Base-by-base conservation (phyloP, 2,888 invertebrate genomes). In the Achlya flavicornis region DNA sequence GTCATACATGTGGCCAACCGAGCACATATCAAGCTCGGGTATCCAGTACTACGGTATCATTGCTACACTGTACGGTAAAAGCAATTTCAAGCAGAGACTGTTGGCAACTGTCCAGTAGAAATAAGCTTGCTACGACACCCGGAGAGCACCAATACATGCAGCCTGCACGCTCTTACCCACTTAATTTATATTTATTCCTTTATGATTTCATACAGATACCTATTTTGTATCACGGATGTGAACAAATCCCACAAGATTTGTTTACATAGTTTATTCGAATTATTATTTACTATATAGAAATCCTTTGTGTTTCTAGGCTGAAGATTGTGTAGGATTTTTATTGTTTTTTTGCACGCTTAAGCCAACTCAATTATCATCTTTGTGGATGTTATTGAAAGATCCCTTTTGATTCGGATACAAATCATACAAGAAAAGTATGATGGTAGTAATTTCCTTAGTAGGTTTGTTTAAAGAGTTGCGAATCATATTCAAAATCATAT, bases 101-200 rank as follows among this genome's bases (percentile, higher is more conserved):
- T 85, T 93, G 93, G 93, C 93, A 85, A 72, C 72, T 78, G 80
- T 88, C 93, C 93, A 92, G 89, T 81, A 79, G 91, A 88, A 92
- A 91, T 92, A 91, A 91, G 91, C 92, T 90, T 78, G 83, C 87
- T 82, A 83, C 87, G 87, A 89, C 89, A 88, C 87, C 83, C 85
- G 78, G 78, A 84, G 83, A 86, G 83, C 80, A 81, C 86, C 84
- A 82, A 83, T 88, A 90, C 86, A 86, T 85, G 83, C 81, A 85
- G 81, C 80, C 81, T 85, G 80, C 75, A 76, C 78, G 80, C 80
- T 78, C 67, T 80, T 80, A 80, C 76, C 79, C 78, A 83, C 81
- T 84, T 84, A 86, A 86, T 83, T 79, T 77, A 76, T 78, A 77
- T 71, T 77, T 35, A 35, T 59, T 35, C 58, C 35, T 59, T 59